Evolutionary conservation across 2,113 vertebrate species (phyloP).

Genomic region (Calyptommatus sinebrachiatus): DNA sequence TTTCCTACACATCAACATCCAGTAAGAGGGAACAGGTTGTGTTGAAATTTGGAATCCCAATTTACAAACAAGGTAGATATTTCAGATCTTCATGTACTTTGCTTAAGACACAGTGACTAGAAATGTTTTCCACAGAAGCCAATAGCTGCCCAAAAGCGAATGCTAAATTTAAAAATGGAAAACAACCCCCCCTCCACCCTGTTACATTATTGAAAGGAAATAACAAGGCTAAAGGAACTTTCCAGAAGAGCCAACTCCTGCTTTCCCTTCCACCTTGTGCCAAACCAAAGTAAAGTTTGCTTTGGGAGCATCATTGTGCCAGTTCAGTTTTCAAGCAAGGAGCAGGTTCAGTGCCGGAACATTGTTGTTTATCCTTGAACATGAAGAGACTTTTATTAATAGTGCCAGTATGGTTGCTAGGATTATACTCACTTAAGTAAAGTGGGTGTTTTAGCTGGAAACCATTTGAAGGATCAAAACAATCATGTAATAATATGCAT

Average conservation of each 20-base stretch:
- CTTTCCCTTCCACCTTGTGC: slow-evolving; percentile 60
- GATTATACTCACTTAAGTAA: not conserved
- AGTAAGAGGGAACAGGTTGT: slow-evolving; percentile 22
- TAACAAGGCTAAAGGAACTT: slow-evolving; percentile 60
- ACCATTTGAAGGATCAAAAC: not conserved
- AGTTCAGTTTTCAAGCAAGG: slow-evolving; percentile 67
- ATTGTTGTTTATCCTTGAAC: slow-evolving; percentile 21
- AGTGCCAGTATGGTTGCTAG: not conserved
- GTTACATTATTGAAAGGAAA: slow-evolving; percentile 64
- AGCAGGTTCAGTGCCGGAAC: slow-evolving; percentile 50
- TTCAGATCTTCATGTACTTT: slow-evolving; percentile 8
- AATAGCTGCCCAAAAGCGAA: slow-evolving; percentile 6
- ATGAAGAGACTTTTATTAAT: not conserved
- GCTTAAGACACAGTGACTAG: not conserved
- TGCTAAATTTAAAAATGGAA: slow-evolving; percentile 43
- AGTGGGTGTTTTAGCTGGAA: not conserved
- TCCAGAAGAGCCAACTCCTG: slow-evolving; percentile 59
- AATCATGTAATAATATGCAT: not conserved
- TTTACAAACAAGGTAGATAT: slow-evolving; percentile 14
- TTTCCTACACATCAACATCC: not conserved
- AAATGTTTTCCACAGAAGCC: slow-evolving; percentile 21
- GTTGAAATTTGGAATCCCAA: slow-evolving; percentile 8
- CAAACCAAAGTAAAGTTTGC: slow-evolving; percentile 69
- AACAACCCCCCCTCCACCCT: slow-evolving; percentile 13
- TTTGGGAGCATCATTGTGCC: slow-evolving; percentile 64